These are phyloP conservation scores for Aleadryas rufinucha DNA, from an alignment of 2,113 vertebrate genomes.

Conservation along the genomic window DNA sequence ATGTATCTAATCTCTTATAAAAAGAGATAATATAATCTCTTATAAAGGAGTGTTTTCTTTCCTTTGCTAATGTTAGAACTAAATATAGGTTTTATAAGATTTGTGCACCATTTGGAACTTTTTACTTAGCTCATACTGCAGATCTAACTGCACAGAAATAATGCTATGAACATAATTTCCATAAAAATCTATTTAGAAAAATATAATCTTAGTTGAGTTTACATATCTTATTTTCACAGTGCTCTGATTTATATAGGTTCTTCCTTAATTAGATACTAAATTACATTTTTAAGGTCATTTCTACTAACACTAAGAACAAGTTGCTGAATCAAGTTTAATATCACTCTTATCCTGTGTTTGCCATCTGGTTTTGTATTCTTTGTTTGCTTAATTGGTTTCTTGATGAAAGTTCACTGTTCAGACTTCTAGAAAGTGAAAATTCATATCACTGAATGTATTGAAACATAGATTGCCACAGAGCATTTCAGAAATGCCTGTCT, in stretches of 20 bases:
- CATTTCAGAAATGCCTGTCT: not conserved
- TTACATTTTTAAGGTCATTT: conserved; percentile 53
- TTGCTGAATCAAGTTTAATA: not conserved
- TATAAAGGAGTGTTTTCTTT: not conserved
- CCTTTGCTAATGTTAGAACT: not conserved
- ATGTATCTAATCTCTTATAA: not conserved
- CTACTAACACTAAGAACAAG: not conserved
- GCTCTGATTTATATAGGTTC: not conserved
- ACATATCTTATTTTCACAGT: not conserved
- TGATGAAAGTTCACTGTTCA: not conserved
- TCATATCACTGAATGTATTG: not conserved
- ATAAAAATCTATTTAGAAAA: not conserved
- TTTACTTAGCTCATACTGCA: not conserved
- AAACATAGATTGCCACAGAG: not conserved
- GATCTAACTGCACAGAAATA: not conserved
- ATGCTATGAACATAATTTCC: not conserved
- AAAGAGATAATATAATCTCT: too few relatives aligned
- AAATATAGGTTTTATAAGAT: not conserved
- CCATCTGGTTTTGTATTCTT: conserved; percentile 10
- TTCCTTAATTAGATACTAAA: not conserved
- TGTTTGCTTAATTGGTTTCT: not conserved
- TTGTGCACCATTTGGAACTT: not conserved
- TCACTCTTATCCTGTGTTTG: not conserved
- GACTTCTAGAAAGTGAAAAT: not conserved
- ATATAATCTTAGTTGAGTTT: not conserved